phyloP scores from a whole-genome alignment of 2,888 invertebrate genomes.

The Diplazon laetatorius region DNA sequence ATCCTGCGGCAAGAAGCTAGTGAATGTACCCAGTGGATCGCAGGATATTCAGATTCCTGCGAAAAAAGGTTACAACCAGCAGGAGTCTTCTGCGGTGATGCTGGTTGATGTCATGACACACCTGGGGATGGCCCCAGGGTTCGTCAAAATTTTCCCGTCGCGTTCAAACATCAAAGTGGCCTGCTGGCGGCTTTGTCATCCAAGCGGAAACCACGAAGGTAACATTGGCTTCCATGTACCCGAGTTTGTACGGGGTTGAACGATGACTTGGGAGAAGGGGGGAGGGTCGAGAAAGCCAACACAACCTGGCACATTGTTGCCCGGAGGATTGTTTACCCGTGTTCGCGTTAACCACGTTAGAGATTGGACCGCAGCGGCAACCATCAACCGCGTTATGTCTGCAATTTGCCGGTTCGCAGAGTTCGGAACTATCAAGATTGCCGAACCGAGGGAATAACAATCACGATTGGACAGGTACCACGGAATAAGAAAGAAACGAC shows the following conservation, averaged over 20 bases:
- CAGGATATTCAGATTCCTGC: no score
- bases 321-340: slow-evolving; percentile 15
- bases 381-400: neutral
- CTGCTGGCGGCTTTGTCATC: slow-evolving; percentile 63
- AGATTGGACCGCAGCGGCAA: neutral
- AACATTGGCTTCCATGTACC: neutral
- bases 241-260: neutral
- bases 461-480: no score
- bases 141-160: slow-evolving; percentile 36
- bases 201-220: slow-evolving; percentile 29
- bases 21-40: no score
- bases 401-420: neutral
- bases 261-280: neutral
- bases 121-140: slow-evolving; percentile 17
- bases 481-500: no score
- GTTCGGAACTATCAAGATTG: neutral
- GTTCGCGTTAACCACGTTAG: slow-evolving; percentile 8
- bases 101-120: neutral
- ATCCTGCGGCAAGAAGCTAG: no score
- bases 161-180: slow-evolving; percentile 55
- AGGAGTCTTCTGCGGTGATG: no score
- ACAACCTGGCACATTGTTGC: slow-evolving; percentile 8
- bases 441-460: neutral
- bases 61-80: no score
- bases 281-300: no score